Conservation (phyloP, 2,888 invertebrate genomes). For the Apomyelois bistriatella region DNA sequence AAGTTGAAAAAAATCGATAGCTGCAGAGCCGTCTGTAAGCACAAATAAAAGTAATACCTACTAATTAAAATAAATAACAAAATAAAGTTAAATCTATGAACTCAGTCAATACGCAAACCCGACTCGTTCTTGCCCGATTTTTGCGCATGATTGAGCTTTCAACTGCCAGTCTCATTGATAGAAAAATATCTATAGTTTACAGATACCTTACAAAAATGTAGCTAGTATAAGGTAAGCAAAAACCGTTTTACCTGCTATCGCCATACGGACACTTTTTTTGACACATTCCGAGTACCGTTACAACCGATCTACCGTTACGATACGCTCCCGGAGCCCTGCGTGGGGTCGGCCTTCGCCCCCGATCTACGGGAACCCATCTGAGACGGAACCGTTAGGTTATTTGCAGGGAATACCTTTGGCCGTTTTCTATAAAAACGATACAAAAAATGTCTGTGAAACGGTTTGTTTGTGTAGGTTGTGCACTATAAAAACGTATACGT, state of each 20-base stretch:
- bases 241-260: background rate
- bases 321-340: background rate
- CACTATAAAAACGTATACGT: too few relatives aligned
- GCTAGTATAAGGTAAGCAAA: background rate
- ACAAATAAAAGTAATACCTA: too few relatives aligned
- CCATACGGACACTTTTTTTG: background rate
- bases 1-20: too few relatives aligned
- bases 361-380: background rate
- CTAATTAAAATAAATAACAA: too few relatives aligned
- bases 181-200: too few relatives aligned
- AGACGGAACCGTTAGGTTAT: conserved; percentile 4
- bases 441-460: background rate
- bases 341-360: background rate
- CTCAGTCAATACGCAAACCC: too few relatives aligned
- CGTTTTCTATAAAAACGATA: background rate
- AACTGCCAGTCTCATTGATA: too few relatives aligned
- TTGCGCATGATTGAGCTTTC: too few relatives aligned
- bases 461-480: too few relatives aligned
- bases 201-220: background rate
- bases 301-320: conserved; percentile 10
- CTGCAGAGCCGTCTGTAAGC: too few relatives aligned
- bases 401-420: background rate
- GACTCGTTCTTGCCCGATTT: too few relatives aligned
- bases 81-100: too few relatives aligned
- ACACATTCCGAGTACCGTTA: background rate